Evolutionary conservation across 2,113 vertebrate species (phyloP), one percentile per base, ranked within the genome.

Genomic region (Neopipo cinnamomea): DNA sequence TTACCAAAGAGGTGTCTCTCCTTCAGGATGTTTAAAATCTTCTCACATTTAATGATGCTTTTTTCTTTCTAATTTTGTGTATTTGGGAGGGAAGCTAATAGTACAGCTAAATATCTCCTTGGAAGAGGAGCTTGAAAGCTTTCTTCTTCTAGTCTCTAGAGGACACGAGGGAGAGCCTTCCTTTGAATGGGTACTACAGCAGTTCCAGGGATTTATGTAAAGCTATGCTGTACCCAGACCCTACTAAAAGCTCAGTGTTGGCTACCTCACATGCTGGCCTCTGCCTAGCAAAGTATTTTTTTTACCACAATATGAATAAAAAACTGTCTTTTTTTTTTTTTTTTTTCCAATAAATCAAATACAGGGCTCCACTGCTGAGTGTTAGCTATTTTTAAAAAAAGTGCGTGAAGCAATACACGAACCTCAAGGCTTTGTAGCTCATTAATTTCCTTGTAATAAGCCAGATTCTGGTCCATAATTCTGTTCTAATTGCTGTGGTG

Each of bases 381-480:
- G 24, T 58, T 79, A 39, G 28, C 33, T 73, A 37, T 72, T 91
- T 79, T 25, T 2, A 6, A 78, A 90, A 46, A 66, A 62, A 25
- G 9, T 24, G 18, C 6, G 67, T 11, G 4, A 88, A 56, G 52
- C 61, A 58, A 50, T n/a, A 66, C 13, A 62, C 27, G 59, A 71
- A 68, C 73, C 75, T 73, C 53, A 63, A 30, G 52, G 47, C n/a
- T 92, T 71, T 71, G 62, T 72, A 76, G 14, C 71, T 75, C 83
- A 70, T 66, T 85, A 37, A 66, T 83, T 89, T 89, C 47, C 58
- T 68, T n/a, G 39, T 70, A 77, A 76, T 84, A 79, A 91, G 24
- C 42, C 59, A 92, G 46, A 59, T 93, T 80, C 70, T 71, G 59
- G 85, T 75, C 66, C 65, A 42, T 80, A 94, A 89, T 74, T 96